These are phyloP conservation scores for Lasiurus cinereus DNA, from an alignment of 2,113 vertebrate genomes.

Conservation along the genomic window DNA sequence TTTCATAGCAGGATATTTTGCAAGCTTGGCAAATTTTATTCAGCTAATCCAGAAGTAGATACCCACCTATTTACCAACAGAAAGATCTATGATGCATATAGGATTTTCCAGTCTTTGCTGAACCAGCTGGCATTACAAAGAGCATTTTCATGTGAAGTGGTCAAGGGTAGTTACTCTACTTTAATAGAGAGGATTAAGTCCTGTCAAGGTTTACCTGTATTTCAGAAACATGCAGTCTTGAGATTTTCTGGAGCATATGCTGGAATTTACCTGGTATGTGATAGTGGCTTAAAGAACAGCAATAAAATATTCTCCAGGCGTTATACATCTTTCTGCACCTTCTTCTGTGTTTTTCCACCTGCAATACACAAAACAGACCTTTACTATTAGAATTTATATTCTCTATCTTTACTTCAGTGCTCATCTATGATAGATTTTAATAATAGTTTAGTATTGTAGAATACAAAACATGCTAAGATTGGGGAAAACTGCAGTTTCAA, in stretches of 20 bases:
- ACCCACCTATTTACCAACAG: not conserved
- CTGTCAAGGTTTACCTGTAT: not conserved
- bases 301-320: not conserved
- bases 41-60: not conserved
- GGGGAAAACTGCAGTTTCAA: not conserved
- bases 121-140: not conserved
- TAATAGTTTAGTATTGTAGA: not conserved
- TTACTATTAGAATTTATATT: constrained; percentile 8
- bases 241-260: not conserved
- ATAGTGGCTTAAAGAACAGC: not conserved
- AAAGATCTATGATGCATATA: not conserved
- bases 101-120: not conserved
- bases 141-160: not conserved
- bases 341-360: not conserved
- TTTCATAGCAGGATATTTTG: not conserved
- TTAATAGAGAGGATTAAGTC: not conserved
- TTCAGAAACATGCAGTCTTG: not conserved
- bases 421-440: not conserved
- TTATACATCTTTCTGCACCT: not conserved
- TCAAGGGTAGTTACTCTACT: not conserved
- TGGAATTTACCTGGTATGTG: not conserved
- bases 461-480: not conserved
- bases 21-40: not conserved
- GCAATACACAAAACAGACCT: not conserved
- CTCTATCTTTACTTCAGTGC: not conserved